phyloP scores from a whole-genome alignment of 2,113 vertebrate species.

The Chinchilla lanigera region DNA sequence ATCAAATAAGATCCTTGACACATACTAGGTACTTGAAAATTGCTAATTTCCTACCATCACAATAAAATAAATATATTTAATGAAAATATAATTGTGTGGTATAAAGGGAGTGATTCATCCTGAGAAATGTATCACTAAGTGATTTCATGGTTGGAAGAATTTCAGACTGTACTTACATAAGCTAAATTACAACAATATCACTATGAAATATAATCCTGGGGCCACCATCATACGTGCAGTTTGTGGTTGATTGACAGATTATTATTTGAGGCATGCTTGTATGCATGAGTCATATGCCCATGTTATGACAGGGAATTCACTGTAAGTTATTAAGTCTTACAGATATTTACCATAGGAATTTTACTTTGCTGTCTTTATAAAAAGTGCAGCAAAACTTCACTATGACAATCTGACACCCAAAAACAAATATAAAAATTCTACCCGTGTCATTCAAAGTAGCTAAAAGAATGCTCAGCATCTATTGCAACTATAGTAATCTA shows the following conservation, averaged over 20 bases:
- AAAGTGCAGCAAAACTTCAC: not conserved
- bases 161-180: not conserved
- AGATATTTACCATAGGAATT: not conserved
- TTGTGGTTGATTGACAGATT: not conserved
- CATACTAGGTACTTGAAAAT: not conserved
- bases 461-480: not conserved
- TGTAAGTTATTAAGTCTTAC: not conserved
- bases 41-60: not conserved
- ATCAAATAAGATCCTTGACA: not conserved
- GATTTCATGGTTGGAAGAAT: not conserved
- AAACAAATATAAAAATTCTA: not conserved
- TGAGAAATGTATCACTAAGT: not conserved
- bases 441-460: not conserved
- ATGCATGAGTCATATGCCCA: not conserved
- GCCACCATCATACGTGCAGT: not conserved
- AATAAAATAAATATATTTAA: not conserved
- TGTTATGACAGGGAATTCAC: not conserved
- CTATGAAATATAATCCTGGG: not conserved
- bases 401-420: not conserved
- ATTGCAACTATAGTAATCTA: not conserved
- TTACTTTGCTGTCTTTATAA: not conserved
- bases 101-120: not conserved
- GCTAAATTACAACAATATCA: not conserved
- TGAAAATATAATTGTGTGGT: not conserved
- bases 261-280: not conserved